A percentile compares a stretch with the other conserved stretches of the same genome.
Evolutionary conservation across 2,797 vertebrate species (phyloP).

Genomic region (Rhabdophis nuchalis): DNA sequence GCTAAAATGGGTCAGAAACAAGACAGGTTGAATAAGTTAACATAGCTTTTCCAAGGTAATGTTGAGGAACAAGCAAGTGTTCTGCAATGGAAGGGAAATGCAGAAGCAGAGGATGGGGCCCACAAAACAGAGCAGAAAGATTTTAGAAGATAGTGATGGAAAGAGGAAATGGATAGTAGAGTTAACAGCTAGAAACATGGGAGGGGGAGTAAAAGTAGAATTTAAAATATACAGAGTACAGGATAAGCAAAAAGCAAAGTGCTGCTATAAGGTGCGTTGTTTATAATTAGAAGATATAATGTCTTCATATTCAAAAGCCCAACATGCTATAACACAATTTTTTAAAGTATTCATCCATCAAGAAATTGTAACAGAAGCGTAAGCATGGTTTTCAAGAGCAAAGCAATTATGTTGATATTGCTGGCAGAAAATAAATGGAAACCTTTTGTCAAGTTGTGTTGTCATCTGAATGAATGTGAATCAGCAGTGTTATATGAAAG

Average conservation of each 20-base stretch:
- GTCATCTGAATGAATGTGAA: neutral
- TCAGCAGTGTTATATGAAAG: neutral
- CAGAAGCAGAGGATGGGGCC: neutral
- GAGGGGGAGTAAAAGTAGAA: neutral
- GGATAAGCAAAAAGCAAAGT: neutral
- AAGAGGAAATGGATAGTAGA: neutral
- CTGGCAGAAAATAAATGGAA: neutral
- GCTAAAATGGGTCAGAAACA: neutral
- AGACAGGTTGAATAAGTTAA: neutral
- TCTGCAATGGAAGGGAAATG: neutral
- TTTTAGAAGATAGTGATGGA: neutral
- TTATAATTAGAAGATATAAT: neutral
- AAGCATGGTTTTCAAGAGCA: neutral
- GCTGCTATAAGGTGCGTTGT: neutral
- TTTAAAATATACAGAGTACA: neutral
- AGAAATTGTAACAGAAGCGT: neutral
- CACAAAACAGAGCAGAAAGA: neutral
- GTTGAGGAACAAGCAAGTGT: neutral
- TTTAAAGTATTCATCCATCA: neutral
- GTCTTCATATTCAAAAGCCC: neutral
- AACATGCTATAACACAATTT: neutral
- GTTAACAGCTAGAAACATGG: neutral
- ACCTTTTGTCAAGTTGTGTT: constrained; percentile 16
- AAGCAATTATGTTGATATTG: neutral
- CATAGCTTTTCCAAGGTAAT: neutral